Conservation (phyloP, 2,113 vertebrate species). For the Rattus norvegicus region DNA sequence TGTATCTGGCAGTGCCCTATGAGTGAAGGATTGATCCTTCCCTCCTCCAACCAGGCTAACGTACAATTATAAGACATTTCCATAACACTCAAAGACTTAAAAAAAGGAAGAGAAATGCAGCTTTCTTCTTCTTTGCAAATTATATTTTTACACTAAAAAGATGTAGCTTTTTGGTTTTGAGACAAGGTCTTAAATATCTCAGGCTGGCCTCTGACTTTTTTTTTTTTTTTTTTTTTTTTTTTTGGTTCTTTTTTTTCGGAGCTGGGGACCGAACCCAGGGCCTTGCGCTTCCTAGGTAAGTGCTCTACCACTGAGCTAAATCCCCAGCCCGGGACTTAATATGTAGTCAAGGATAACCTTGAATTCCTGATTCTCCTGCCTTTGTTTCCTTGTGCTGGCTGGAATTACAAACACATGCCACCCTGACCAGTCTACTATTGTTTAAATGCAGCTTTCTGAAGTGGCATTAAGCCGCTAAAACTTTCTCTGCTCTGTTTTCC, state of each 20-base stretch:
- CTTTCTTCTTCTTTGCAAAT: not conserved
- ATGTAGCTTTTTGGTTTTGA: not conserved
- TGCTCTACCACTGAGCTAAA: too few relatives aligned
- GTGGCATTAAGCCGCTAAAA: not conserved
- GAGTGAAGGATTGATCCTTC: not conserved
- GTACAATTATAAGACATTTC: not conserved
- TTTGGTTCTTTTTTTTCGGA: too few relatives aligned
- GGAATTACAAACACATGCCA: not conserved
- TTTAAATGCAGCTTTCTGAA: slow-evolving; percentile 25
- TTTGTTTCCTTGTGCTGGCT: not conserved
- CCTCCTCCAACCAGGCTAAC: not conserved
- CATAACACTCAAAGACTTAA: not conserved
- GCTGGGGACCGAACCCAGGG: too few relatives aligned
- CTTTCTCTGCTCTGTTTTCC: not conserved
- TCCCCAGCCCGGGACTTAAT: too few relatives aligned
- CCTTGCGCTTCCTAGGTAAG: too few relatives aligned
- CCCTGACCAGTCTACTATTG: not conserved
- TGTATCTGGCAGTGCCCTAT: not conserved
- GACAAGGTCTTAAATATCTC: not conserved
- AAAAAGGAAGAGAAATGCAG: slow-evolving; percentile 21
- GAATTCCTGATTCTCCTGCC: not conserved
- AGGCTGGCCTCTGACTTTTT: not conserved
- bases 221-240: too few relatives aligned
- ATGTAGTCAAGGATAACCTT: not conserved
- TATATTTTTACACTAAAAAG: not conserved